Percentiles rank a stretch among this genome's conserved stretches.
These are phyloP conservation scores for Metallyticus violacea DNA, from an alignment of 2,888 invertebrate species.

Conservation along the genomic window DNA sequence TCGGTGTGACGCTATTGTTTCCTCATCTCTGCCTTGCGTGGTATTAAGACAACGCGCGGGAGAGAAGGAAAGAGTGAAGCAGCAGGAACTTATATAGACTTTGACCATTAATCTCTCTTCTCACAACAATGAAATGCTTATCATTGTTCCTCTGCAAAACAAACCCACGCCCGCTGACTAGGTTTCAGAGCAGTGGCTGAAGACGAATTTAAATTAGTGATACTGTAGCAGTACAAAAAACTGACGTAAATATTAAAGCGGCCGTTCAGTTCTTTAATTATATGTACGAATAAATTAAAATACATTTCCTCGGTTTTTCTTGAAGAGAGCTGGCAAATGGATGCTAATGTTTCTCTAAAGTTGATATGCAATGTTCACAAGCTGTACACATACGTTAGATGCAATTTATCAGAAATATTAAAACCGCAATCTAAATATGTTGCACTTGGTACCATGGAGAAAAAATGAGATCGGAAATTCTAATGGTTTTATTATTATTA, in stretches of 20 bases:
- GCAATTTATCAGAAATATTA: too few relatives aligned
- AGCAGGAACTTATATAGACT: background rate
- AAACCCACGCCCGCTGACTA: background rate
- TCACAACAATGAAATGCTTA: background rate
- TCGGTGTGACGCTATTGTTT: conserved; percentile 11
- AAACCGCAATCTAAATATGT: too few relatives aligned
- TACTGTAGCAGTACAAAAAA: background rate
- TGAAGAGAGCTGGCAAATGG: too few relatives aligned
- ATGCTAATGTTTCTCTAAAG: too few relatives aligned
- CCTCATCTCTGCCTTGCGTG: background rate
- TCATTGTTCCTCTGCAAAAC: background rate
- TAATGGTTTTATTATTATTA: too few relatives aligned
- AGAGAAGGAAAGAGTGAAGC: background rate
- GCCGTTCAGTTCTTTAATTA: too few relatives aligned
- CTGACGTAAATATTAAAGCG: background rate
- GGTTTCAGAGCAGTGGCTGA: background rate
- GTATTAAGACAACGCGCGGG: background rate
- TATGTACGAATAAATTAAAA: too few relatives aligned
- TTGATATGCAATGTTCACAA: too few relatives aligned
- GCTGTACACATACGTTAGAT: too few relatives aligned
- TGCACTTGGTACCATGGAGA: too few relatives aligned
- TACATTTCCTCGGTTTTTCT: too few relatives aligned
- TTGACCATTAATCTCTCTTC: background rate
- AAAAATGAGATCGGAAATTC: too few relatives aligned
- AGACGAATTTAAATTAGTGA: background rate